phyloP scores from a whole-genome alignment of 2,888 invertebrate species.

The Capitulum mitella region DNA sequence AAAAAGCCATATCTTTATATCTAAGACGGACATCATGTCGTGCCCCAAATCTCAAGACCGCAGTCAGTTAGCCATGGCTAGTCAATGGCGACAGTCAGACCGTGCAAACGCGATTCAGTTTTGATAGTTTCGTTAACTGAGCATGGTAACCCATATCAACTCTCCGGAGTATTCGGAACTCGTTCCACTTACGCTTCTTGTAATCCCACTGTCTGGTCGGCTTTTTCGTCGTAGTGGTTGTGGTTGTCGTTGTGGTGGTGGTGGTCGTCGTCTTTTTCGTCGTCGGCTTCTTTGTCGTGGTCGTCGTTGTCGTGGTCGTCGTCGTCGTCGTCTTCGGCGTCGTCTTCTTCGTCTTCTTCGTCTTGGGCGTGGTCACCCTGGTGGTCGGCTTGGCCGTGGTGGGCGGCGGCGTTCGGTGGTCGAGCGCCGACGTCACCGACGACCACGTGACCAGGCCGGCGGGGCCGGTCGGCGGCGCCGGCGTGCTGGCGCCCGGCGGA shows the following conservation, averaged over 20 bases:
- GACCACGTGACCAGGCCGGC: slow-evolving; percentile 25
- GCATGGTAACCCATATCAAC: too few relatives aligned
- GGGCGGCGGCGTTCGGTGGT: slow-evolving; percentile 3
- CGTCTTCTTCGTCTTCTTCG: neutral
- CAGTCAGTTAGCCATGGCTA: too few relatives aligned
- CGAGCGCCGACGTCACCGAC: neutral
- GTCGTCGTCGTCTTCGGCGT: slow-evolving; percentile 15
- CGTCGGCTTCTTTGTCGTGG: slow-evolving; percentile 26
- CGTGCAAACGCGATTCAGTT: too few relatives aligned
- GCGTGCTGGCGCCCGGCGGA: too few relatives aligned
- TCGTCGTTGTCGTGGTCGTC: slow-evolving; percentile 27
- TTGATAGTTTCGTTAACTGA: too few relatives aligned
- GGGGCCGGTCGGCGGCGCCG: slow-evolving; percentile 25
- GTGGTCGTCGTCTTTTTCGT: slow-evolving; percentile 28
- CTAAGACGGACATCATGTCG: too few relatives aligned
- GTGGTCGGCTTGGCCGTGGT: slow-evolving; percentile 25
- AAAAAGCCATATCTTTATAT: too few relatives aligned
- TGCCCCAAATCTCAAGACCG: too few relatives aligned
- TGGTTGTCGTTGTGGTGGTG: slow-evolving; percentile 28
- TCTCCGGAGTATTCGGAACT: too few relatives aligned
- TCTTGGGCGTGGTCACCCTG: slow-evolving; percentile 21
- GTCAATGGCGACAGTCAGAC: too few relatives aligned
- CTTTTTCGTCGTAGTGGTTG: slow-evolving; percentile 29
- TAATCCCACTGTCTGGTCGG: slow-evolving; percentile 36
- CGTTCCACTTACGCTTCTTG: slow-evolving; percentile 37